A percentile compares a stretch with the other conserved stretches of the same genome.
These are phyloP conservation scores for Globodera ellingtonae DNA, from an alignment of 1,140 invertebrate species.

Conservation along the genomic window DNA sequence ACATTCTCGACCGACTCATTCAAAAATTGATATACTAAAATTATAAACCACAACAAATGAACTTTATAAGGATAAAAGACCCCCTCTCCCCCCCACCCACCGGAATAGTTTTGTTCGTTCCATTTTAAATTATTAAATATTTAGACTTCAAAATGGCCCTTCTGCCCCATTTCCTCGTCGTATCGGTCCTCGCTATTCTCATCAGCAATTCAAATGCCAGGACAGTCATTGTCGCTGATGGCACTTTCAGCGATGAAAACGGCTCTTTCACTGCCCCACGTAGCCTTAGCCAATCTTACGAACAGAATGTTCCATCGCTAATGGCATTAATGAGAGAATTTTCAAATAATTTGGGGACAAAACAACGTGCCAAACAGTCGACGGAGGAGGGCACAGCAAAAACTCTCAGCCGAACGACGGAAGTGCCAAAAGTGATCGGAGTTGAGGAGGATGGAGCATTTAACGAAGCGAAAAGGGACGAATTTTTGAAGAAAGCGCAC, in stretches of 20 bases:
- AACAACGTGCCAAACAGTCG: not conserved
- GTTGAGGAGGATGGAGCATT: not conserved
- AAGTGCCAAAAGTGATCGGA: not conserved
- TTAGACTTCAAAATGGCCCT: not conserved
- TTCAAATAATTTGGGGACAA: not conserved
- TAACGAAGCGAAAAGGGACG: constrained; percentile 10
- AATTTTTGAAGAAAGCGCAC: constrained; percentile 18
- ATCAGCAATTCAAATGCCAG: not conserved
- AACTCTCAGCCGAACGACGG: not conserved
- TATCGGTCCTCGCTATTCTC: no score
- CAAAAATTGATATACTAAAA: no score
- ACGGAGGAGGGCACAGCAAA: not conserved
- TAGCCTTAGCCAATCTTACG: not conserved
- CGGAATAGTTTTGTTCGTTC: no score
- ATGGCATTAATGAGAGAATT: not conserved
- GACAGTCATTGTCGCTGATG: not conserved
- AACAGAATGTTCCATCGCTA: not conserved
- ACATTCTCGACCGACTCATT: no score
- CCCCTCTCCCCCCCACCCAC: no score
- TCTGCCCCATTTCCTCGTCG: not conserved
- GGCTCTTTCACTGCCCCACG: not conserved
- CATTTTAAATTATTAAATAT: no score
- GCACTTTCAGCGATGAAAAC: not conserved
- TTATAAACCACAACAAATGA: no score
- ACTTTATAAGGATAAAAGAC: no score